phyloP scores from a whole-genome alignment of 2,888 invertebrate genomes.

The Agrotis clavis region DNA sequence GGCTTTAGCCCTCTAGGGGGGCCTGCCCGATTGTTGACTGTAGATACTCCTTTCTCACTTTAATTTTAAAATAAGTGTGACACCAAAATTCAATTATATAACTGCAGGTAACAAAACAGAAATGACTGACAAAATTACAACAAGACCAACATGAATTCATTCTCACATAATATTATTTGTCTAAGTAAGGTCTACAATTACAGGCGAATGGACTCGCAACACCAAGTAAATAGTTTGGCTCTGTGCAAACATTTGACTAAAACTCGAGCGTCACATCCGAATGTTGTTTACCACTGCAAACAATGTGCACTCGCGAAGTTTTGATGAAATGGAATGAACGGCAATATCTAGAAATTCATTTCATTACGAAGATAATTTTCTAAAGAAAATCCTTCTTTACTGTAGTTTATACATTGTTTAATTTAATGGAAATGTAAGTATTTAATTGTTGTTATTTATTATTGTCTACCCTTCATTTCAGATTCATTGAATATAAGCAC shows the following conservation, averaged over 20 bases:
- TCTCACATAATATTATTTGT: background rate
- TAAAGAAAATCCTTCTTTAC: background rate
- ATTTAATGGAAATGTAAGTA: too few species aligned
- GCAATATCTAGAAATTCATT: background rate
- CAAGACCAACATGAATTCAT: too few species aligned
- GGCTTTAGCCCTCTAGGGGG: too few species aligned
- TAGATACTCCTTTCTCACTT: too few species aligned
- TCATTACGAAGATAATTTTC: background rate
- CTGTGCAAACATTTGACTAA: conserved; percentile 41
- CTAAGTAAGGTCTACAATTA: conserved; percentile 11
- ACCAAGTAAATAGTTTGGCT: conserved; percentile 32
- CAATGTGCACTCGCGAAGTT: conserved; percentile 1
- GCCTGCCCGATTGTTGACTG: too few species aligned
- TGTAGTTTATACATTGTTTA: too few species aligned
- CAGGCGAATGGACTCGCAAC: background rate
- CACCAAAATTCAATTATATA: too few species aligned
- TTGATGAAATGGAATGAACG: conserved; percentile 6
- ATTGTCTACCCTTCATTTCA: too few species aligned
- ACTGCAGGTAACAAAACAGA: too few species aligned
- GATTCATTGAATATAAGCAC: background rate
- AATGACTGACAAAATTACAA: too few species aligned
- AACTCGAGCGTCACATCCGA: conserved; percentile 34
- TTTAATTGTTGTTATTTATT: too few species aligned
- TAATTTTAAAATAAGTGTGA: too few species aligned
- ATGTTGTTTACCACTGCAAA: conserved; percentile 41